phyloP scores from a whole-genome alignment of 2,888 invertebrate species.

The Drosophila emarginata region DNA sequence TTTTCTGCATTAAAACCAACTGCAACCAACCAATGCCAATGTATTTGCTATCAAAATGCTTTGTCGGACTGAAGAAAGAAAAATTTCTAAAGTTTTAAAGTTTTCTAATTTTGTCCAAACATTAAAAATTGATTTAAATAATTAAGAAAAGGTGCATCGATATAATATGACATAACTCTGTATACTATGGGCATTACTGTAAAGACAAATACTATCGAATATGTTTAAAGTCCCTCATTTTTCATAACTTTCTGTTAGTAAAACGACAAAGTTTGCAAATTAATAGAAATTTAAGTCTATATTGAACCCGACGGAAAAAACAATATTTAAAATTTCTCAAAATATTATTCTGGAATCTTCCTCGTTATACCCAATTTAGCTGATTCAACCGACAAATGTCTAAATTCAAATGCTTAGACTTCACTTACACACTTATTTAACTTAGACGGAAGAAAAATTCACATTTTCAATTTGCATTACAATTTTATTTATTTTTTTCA shows the following conservation, averaged over 20 bases:
- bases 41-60: background rate
- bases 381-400: too few relatives aligned
- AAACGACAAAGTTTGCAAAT: too few relatives aligned
- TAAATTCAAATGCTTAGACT: too few relatives aligned
- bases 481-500: conserved; percentile 7
- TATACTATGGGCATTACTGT: background rate
- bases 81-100: background rate
- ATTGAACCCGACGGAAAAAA: too few relatives aligned
- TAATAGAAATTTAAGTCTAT: too few relatives aligned
- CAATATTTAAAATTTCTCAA: too few relatives aligned
- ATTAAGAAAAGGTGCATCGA: background rate
- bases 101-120: background rate
- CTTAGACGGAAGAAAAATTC: background rate
- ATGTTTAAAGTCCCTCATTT: too few relatives aligned
- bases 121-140: background rate
- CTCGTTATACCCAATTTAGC: too few relatives aligned
- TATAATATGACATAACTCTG: background rate
- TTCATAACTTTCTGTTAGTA: too few relatives aligned
- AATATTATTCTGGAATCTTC: too few relatives aligned
- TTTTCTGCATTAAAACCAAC: background rate
- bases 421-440: background rate
- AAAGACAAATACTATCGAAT: too few relatives aligned
- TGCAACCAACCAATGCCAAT: background rate
- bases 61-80: background rate
- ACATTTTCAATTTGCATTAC: conserved; percentile 5